Base-by-base conservation (phyloP, 92 coral and sea anemone genomes). In the Porites cylindrica region DNA sequence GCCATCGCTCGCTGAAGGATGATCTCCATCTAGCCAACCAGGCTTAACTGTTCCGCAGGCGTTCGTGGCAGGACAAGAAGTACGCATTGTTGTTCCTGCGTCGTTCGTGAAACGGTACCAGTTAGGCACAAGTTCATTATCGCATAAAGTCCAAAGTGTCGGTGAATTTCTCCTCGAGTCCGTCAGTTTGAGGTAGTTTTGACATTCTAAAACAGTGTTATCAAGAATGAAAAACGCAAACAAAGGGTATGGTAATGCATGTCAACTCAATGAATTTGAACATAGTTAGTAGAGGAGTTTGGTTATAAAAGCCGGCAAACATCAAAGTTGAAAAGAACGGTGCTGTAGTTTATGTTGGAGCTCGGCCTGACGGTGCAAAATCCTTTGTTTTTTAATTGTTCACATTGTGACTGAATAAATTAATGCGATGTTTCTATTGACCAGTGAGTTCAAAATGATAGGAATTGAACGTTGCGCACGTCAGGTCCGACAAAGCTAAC, bases 61-160 rank as follows among this genome's bases (percentile, higher is more conserved):
- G 6, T n/a, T 5, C 8, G 1, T 10, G 10, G 12, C 23, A 3
- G 50, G 56, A 72, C 77, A 72, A 10, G 59, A 16, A 6, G 77
- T 72, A 16, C 56, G 77, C 77, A 72, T 72, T 51, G 8, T 72
- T 38, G 59, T 72, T 18, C 77, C 77, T n/a, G 56, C 77, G 13
- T 18, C 23, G 16, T 58, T 58, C 8, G 43, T 20, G 59, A 72
- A 72, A 50, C 77, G 77, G n/a, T 6, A 72, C 77, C 77, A 72
- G 17, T 10, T 24, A 16, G 77, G 58, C 0, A 21, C 77, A 51
- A 72, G 77, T 17, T 9, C 7, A 5, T 72, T 10, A 24, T 72
- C 77, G 59, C 77, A 72, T n/a, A 17, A 50, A 10, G 62, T 16
- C 62, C 11, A 58, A 58, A 58, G 13, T 16, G 16, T 58, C 16